These are phyloP conservation scores for Arnoldichthys spilopterus DNA, from an alignment of 2,797 vertebrate genomes.

Conservation along the genomic window DNA sequence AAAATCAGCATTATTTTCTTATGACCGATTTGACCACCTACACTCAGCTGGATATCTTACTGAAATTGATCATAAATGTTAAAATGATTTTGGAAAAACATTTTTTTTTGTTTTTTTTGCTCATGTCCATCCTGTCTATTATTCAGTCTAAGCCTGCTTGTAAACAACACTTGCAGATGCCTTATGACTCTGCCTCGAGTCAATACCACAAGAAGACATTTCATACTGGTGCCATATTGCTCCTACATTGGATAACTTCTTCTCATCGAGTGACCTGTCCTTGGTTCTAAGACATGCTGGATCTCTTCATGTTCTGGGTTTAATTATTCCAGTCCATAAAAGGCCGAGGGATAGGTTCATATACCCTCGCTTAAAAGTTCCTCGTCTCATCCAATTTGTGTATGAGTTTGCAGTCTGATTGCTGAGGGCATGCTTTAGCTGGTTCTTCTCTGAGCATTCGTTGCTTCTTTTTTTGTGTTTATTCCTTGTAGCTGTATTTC, in stretches of 20 bases:
- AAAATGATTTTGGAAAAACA: background rate
- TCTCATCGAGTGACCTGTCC: background rate
- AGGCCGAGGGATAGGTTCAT: slow-evolving; percentile 4
- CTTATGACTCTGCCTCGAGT: background rate
- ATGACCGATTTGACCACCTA: background rate
- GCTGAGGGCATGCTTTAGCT: background rate
- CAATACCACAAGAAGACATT: background rate
- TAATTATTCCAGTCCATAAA: slow-evolving; percentile 27
- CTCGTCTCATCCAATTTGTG: slow-evolving; percentile 1
- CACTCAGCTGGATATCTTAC: background rate
- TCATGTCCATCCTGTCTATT: background rate
- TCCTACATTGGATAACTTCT: background rate
- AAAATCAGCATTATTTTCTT: background rate
- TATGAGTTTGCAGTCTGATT: background rate
- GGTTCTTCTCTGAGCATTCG: background rate
- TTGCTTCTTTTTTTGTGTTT: slow-evolving; percentile 4
- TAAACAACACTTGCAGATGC: background rate
- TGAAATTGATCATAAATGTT: background rate
- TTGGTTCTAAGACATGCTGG: slow-evolving; percentile 10
- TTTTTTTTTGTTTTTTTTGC: too few relatives aligned
- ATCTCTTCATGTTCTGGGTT: background rate
- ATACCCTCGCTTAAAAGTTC: background rate
- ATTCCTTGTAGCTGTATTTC: background rate
- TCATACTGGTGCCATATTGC: background rate
- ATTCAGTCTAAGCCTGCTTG: background rate